Base-by-base conservation (phyloP, 2,113 vertebrate genomes). In the Forbesichthys agassizii region DNA sequence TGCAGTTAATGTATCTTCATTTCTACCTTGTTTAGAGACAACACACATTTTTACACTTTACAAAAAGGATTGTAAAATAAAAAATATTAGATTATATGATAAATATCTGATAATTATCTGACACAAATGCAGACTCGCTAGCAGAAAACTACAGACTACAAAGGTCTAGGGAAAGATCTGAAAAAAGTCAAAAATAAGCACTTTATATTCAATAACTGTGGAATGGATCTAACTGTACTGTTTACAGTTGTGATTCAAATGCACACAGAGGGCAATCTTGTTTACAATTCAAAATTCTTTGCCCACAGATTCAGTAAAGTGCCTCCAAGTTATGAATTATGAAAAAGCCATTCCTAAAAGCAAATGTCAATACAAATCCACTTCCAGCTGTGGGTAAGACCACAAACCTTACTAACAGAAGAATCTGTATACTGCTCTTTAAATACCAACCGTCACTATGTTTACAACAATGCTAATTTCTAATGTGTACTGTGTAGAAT, bases 321-420 rank as follows among this genome's bases (percentile, higher is more conserved):
- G 65, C 60, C 67, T 74, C 61, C 60, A 42, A 42, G 36, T 42
- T 42, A 42, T 75, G 72, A 80, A 76, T 33, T 74, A 54, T 42
- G 36, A 42, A 42, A 42, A 42, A 7, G 36, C 0, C 5, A 42
- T 42, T 6, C 36, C 36, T 8, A 42, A 42, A 42, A 42, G 36
- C 36, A 42, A 42, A 42, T 42, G 36, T 42, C 36, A 42, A 42
- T 42, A 42, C 36, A 27, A 27, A 27, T 27, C 2, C 36, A 8
- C 36, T 42, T 42, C 36, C 36, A 42, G 36, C 36, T 42, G 36
- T 42, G 36, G 36, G 36, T 42, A 42, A 42, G 36, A 42, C 36
- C 7, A 42, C 36, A 42, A 42, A 42, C 5, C 4, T 5, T 42
- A 42, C 36, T 42, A 42, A 42, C 36, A 42, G 5, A 42, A 42